Conservation (phyloP, 2,113 vertebrate genomes). For the Ariopsis seemanni region DNA sequence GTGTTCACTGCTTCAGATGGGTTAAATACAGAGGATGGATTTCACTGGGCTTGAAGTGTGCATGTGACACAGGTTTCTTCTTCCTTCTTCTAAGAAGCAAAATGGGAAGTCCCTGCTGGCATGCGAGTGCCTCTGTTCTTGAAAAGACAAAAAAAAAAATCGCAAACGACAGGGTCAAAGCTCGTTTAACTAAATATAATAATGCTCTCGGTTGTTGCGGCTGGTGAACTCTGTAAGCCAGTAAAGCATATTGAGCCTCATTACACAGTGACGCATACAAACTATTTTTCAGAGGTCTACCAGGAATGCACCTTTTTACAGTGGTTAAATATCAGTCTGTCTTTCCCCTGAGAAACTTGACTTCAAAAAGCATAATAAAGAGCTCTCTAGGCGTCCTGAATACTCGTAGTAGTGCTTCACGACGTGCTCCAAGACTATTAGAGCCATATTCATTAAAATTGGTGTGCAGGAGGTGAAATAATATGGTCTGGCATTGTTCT, state of each 20-base stretch:
- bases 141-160: not conserved
- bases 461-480: slow-evolving; percentile 12
- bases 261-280: not conserved
- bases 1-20: no score
- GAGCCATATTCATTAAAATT: slow-evolving; percentile 15
- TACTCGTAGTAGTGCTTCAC: not conserved
- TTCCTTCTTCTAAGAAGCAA: not conserved
- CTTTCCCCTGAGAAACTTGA: not conserved
- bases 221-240: not conserved
- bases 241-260: not conserved
- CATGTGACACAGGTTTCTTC: no score
- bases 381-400: not conserved
- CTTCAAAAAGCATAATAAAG: slow-evolving; percentile 13
- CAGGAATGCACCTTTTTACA: not conserved
- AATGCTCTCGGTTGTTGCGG: not conserved
- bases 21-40: no score
- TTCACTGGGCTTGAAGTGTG: no score
- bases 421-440: not conserved
- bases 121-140: not conserved
- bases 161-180: not conserved
- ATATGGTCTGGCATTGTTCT: slow-evolving; percentile 2
- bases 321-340: not conserved
- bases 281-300: not conserved
- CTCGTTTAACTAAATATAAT: not conserved
- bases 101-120: not conserved